Conservation (phyloP, 92 coral and sea anemone species). For the Umimayanthus chanpuru region DNA sequence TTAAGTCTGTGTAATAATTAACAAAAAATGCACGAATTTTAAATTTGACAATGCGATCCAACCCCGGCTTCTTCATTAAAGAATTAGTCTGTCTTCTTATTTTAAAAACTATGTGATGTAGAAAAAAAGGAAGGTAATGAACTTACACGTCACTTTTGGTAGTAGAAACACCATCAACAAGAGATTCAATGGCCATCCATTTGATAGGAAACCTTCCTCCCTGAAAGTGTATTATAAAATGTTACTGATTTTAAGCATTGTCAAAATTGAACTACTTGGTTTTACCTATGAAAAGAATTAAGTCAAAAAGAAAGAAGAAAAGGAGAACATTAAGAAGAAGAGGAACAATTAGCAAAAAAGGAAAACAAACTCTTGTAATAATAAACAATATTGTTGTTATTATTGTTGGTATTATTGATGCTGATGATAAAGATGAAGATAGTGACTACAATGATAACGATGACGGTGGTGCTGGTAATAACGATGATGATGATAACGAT, state of each 20-base stretch:
- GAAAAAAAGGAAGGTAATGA: too few species aligned
- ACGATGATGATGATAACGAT: not conserved
- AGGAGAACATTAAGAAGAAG: not conserved
- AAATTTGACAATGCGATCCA: too few species aligned
- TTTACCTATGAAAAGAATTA: not conserved
- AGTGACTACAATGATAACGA: not conserved
- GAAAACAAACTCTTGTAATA: not conserved
- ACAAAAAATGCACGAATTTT: too few species aligned
- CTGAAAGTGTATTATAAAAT: conserved; percentile 37
- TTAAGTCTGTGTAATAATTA: too few species aligned
- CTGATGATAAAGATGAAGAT: not conserved
- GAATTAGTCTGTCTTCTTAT: not conserved
- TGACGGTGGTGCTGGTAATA: not conserved
- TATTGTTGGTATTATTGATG: not conserved
- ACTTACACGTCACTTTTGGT: conserved; percentile 99
- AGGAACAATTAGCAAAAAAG: not conserved
- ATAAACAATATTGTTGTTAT: too few species aligned
- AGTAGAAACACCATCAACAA: conserved; percentile 95
- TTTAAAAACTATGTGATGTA: too few species aligned
- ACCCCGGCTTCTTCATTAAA: too few species aligned
- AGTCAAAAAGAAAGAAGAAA: too few species aligned
- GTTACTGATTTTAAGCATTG: not conserved
- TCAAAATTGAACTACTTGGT: too few species aligned
- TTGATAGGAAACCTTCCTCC: conserved; percentile 99
- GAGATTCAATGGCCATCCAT: conserved; percentile 99